Base-by-base conservation (phyloP, 2,797 vertebrate species). In the Coranthus polyacanthus region DNA sequence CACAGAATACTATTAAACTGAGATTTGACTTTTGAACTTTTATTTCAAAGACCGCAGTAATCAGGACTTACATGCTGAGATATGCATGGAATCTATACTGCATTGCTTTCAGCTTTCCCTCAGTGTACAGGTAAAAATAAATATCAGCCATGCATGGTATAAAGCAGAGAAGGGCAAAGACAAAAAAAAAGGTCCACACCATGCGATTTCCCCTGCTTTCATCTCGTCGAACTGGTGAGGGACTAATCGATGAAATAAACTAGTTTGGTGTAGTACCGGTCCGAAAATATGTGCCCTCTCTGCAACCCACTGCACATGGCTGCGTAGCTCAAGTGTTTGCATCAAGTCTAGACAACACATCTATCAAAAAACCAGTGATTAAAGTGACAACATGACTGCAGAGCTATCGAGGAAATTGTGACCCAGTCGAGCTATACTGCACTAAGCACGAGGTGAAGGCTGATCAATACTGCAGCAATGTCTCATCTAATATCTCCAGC, bases 221-320 rank as follows among this genome's bases (percentile, higher is more conserved):
- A 21, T 44, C 10, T 21, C 12, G 12, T 34, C 37, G 21, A 55
- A 34, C 39, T 26, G 17, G 53, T 17, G 22, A 26, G 11, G 32
- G 42, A 12, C 22, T 18, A n/a, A 80, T 80, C 64, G 29, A 66
- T 76, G 58, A 49, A 63, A 76, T 60, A 49, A 63, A 76, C 57
- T 38, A 65, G 34, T 43, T 52, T 15, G 2, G 20, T 44, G 36
- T 38, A 56, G 15, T 43, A 60, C 38, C 1, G 42, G 21, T 12
- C 20, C 6, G 12, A 54, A 39, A 46, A 21, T 24, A 20, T 4
- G 3, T 20, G 16, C 1, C 0, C 9, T 11, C 3, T 34, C 7
- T 51, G 29, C 15, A 15, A 34, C 24, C 12, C n/a, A 49, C 21
- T 5, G n/a, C 20, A 22, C 41, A 16, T 0, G 12, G 2, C 39